Conservation (phyloP, 2,888 invertebrate species). For the Sinelater perroti region DNA sequence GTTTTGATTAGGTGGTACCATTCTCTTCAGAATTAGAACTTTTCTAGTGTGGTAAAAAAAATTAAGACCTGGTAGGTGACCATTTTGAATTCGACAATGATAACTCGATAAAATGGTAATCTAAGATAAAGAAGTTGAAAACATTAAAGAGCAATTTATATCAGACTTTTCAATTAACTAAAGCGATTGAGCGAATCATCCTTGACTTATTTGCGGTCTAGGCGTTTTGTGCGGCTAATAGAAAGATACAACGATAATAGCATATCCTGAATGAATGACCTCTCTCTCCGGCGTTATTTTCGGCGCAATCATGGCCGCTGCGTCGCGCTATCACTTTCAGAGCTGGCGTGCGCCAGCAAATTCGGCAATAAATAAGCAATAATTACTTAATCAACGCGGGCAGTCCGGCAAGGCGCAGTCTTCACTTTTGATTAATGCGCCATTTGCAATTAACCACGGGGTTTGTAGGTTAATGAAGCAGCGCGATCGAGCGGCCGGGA, state of each 20-base stretch:
- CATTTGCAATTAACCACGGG: slow-evolving; percentile 6
- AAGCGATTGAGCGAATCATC: too few species aligned
- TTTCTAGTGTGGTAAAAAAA: too few species aligned
- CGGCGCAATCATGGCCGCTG: not conserved
- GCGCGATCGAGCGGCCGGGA: too few species aligned
- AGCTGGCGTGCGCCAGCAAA: slow-evolving; percentile 4
- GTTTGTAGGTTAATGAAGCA: slow-evolving; percentile 9
- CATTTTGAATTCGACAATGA: too few species aligned
- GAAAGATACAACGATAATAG: slow-evolving; percentile 4
- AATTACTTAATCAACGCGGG: slow-evolving; percentile 12
- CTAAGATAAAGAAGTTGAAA: too few species aligned
- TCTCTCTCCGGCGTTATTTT: not conserved
- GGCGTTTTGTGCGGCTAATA: not conserved
- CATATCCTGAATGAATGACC: not conserved
- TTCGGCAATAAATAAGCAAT: slow-evolving; percentile 14
- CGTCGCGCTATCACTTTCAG: not conserved
- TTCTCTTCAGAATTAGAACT: slow-evolving; percentile 2
- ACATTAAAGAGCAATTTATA: too few species aligned
- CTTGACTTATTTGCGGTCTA: not conserved
- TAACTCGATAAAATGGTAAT: too few species aligned
- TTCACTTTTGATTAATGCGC: slow-evolving; percentile 8
- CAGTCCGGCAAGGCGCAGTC: not conserved
- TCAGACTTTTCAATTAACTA: too few species aligned
- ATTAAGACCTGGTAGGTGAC: too few species aligned
- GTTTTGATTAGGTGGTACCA: not conserved